Conservation (phyloP, 1,140 invertebrate genomes). For the Globodera rostochiensis region DNA sequence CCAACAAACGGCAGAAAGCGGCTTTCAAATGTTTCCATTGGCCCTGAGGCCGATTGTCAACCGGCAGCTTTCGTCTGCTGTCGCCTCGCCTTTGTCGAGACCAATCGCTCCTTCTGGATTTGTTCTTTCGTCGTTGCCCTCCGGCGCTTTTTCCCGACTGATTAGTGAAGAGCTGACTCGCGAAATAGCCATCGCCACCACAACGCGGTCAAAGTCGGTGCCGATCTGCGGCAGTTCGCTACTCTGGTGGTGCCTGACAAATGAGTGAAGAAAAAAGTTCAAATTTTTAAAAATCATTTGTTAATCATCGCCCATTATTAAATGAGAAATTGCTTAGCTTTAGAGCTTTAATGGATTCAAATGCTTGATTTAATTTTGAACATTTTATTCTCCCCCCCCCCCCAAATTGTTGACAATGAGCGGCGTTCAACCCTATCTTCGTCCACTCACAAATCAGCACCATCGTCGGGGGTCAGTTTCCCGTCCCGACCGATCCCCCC, state of each 20-base stretch:
- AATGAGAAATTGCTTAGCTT: slow-evolving; percentile 1
- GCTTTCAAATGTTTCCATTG: background rate
- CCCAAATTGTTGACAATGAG: no score
- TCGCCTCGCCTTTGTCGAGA: background rate
- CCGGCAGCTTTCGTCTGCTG: background rate
- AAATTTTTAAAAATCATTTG: background rate
- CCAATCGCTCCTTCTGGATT: background rate
- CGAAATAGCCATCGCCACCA: slow-evolving; percentile 45
- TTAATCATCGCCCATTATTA: background rate
- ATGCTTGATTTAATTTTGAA: no score
- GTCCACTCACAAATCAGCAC: no score
- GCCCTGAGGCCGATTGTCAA: background rate
- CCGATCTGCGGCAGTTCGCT: slow-evolving; percentile 36
- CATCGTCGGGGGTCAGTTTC: no score
- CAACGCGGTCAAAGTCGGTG: slow-evolving; percentile 48
- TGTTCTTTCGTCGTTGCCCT: background rate
- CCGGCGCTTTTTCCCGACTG: background rate
- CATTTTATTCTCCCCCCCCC: no score
- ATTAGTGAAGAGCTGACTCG: slow-evolving; percentile 12
- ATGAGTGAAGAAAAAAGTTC: background rate
- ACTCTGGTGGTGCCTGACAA: slow-evolving; percentile 5
- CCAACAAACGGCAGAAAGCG: background rate
- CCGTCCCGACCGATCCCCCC: no score
- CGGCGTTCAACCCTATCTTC: no score
- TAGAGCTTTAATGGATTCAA: no score